Base-by-base conservation (phyloP, 2,797 vertebrate genomes). In the Brachyrhaphis roseni region DNA sequence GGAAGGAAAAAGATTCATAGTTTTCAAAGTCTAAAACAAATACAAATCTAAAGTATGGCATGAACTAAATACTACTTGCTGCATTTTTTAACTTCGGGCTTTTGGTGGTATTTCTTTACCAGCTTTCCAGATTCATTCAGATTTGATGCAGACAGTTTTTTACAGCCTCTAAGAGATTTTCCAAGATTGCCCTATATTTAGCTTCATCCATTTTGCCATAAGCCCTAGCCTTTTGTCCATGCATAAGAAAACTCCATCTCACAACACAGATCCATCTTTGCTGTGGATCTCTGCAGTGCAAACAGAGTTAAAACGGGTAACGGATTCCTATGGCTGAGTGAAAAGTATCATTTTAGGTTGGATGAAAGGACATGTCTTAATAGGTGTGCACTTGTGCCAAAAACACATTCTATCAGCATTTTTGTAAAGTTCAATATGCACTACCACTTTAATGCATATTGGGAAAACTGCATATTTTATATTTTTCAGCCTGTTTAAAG, bases 361-460 rank as follows among this genome's bases (percentile, higher is more conserved):
- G 57, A 6, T 62, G 57, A 62, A 62, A 28, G 11, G 28, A 28
- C 13, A 31, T 62, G 28, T 62, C 5, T 8, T 62, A 62, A 20
- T 36, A 64, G 31, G 16, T 64, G 34, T 64, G 34, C 1, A 26
- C 5, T 43, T 75, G 26, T 75, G 47, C 79, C 77, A 79, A 66
- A 51, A 88, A 85, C 39, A 47, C 77, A 77, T 84, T 89, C 81
- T 66, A 74, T 76, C 68, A 70, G 20, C 59, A 87, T 87, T 84
- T 82, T 82, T 80, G 71, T 12, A 5, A 62, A 46, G 31, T 79
- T 66, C 53, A 76, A 26, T 51, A 28, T 64, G 39, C 81, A 82
- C 12, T 59, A 77, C 66, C 49, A 68, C 79, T 73, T 73, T 46
- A 57, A 10, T 72, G 45, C 31, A 53, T 74, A 77, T 74, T 74